Evolutionary conservation across 2,888 invertebrate genomes (phyloP).

Genomic region (Aspidiotus destructor): DNA sequence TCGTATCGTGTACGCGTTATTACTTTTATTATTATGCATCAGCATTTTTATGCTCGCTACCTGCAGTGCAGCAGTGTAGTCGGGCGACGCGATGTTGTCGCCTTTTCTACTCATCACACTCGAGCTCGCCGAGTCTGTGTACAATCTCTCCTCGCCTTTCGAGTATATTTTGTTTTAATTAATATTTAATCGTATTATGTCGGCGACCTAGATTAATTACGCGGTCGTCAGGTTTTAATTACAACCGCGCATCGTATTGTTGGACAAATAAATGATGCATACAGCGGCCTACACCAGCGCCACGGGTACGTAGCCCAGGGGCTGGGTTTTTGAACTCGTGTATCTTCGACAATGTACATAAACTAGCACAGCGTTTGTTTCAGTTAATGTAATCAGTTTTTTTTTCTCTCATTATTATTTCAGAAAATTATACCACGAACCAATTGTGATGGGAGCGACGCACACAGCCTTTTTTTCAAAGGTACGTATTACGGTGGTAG

Average conservation of each 20-base stretch:
- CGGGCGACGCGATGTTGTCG: neutral
- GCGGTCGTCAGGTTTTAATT: conserved; percentile 10
- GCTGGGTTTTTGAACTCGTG: conserved; percentile 4
- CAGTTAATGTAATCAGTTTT: neutral
- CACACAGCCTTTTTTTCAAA: no score
- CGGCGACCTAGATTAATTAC: conserved; percentile 12
- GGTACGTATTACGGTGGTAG: no score
- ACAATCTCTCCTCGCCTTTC: neutral
- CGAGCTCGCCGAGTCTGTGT: neutral
- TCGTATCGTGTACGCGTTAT: neutral
- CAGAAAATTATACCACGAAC: neutral
- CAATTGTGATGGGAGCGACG: neutral
- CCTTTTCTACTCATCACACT: conserved; percentile 5
- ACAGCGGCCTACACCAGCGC: neutral
- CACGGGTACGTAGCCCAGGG: conserved; percentile 2
- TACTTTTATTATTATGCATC: neutral
- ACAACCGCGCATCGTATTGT: neutral
- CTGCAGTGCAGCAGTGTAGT: neutral
- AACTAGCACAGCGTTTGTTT: neutral
- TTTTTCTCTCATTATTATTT: neutral
- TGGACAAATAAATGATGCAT: neutral
- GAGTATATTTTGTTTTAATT: conserved; percentile 8
- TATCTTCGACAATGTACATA: neutral
- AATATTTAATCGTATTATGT: conserved; percentile 12
- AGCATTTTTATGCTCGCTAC: neutral